Evolutionary conservation across 2,888 invertebrate genomes (phyloP).

Genomic region (Pecten maximus): DNA sequence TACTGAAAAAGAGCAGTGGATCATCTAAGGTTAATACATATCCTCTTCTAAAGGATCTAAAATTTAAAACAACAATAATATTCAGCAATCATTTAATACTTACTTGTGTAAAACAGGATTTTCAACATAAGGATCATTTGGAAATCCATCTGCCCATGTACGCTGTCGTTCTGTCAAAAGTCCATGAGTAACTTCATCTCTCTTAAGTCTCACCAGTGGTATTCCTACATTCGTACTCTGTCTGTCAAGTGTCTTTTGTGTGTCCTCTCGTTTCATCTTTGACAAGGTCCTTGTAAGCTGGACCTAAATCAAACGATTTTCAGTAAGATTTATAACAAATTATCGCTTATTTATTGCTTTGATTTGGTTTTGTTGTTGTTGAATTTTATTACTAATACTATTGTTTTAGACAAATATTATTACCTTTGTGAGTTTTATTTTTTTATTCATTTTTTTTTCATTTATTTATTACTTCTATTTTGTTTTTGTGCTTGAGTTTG

Average conservation of each 20-base stretch:
- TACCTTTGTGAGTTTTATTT: no score
- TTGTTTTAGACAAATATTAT: no score
- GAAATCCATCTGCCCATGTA: conserved; percentile 80
- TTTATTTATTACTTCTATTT: no score
- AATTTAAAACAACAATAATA: not conserved
- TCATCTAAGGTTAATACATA: not conserved
- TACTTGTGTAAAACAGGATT: conserved; percentile 82
- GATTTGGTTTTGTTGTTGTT: no score
- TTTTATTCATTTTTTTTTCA: no score
- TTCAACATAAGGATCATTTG: conserved; percentile 80
- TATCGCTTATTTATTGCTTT: no score
- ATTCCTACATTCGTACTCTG: conserved; percentile 60
- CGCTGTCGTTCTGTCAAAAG: conserved; percentile 77
- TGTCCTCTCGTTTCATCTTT: conserved; percentile 57
- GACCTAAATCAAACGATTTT: conserved; percentile 63
- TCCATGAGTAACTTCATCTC: conserved; percentile 73
- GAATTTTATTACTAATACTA: no score
- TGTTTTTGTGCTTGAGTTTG: no score
- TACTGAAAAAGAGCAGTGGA: not conserved
- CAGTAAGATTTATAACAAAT: not conserved
- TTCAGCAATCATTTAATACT: conserved; percentile 45
- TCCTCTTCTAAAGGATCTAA: not conserved
- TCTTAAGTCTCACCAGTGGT: conserved; percentile 73
- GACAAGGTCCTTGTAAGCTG: conserved; percentile 75
- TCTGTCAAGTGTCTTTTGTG: conserved; percentile 55